phyloP scores from a whole-genome alignment of 1,140 invertebrate species.

The Calycopis cecrops region DNA sequence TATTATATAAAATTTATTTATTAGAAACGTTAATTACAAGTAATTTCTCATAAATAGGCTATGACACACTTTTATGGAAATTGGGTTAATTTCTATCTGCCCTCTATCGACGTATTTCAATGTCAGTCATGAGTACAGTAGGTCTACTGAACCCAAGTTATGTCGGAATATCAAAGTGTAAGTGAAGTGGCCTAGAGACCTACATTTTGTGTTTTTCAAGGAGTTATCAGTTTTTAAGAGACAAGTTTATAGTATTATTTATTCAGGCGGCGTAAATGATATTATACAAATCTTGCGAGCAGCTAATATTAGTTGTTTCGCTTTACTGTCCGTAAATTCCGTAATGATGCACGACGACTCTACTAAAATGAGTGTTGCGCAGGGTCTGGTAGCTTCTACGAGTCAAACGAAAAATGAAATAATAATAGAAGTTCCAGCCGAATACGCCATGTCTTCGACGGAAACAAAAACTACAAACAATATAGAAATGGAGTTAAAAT shows the following conservation, averaged over 20 bases:
- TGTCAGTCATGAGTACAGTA: conserved; percentile 73
- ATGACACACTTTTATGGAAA: conserved; percentile 59
- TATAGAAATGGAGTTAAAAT: conserved; percentile 58
- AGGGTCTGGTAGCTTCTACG: conserved; percentile 62
- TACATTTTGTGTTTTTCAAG: conserved; percentile 69
- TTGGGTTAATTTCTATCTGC: conserved; percentile 68
- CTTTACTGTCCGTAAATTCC: conserved; percentile 47
- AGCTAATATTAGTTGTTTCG: conserved; percentile 50
- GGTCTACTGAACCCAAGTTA: conserved; percentile 66
- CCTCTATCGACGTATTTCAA: conserved; percentile 74
- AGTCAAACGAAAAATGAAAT: conserved; percentile 63
- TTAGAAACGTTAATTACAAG: conserved; percentile 11
- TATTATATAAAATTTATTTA: background rate
- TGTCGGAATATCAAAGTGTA: conserved; percentile 73
- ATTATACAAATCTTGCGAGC: conserved; percentile 40
- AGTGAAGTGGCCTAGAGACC: conserved; percentile 74
- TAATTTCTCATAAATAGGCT: conserved; percentile 44
- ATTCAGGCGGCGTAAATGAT: conserved; percentile 36
- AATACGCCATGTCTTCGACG: conserved; percentile 51
- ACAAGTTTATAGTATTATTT: conserved; percentile 51
- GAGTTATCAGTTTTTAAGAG: conserved; percentile 48
- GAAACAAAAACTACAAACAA: conserved; percentile 50
- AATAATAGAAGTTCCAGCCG: conserved; percentile 44
- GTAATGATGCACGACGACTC: conserved; percentile 69
- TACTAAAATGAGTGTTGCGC: conserved; percentile 70